phyloP scores from a whole-genome alignment of 92 coral and sea anemone species.

The Heteractis magnifica region DNA sequence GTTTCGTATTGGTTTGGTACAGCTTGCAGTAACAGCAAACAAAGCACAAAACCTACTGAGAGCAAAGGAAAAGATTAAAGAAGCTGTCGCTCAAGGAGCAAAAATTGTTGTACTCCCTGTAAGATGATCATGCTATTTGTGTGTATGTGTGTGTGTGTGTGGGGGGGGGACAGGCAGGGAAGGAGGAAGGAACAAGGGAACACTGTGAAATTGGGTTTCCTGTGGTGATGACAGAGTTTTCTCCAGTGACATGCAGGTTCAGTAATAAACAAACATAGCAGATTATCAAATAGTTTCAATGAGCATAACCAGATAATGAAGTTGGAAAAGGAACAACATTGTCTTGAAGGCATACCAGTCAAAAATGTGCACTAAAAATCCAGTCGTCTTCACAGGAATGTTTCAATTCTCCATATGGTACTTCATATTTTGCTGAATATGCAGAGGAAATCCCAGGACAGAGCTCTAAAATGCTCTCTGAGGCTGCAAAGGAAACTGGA shows the following conservation, averaged over 20 bases:
- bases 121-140: constrained; percentile 8
- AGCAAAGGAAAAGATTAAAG: constrained; percentile 77
- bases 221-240: too few species aligned
- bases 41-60: constrained; percentile 77
- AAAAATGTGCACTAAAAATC: too few species aligned
- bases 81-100: constrained; percentile 86
- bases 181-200: too few species aligned
- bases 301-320: too few species aligned
- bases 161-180: too few species aligned
- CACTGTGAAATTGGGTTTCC: too few species aligned
- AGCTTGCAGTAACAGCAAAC: constrained; percentile 87
- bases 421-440: constrained; percentile 91
- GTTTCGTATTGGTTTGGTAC: constrained; percentile 81
- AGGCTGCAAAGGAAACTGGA: constrained; percentile 85
- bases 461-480: constrained; percentile 79
- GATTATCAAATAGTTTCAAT: too few species aligned
- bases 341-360: not conserved
- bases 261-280: too few species aligned
- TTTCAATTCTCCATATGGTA: constrained; percentile 96
- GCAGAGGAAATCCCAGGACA: constrained; percentile 95
- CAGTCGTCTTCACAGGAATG: constrained; percentile 60
- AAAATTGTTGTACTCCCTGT: constrained; percentile 86
- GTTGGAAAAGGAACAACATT: too few species aligned
- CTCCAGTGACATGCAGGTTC: too few species aligned
- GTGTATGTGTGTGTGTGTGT: not conserved